Percentiles rank a stretch among this genome's conserved stretches.
phyloP scores from a whole-genome alignment of 2,888 invertebrate species.

The Andrena trimmerana region DNA sequence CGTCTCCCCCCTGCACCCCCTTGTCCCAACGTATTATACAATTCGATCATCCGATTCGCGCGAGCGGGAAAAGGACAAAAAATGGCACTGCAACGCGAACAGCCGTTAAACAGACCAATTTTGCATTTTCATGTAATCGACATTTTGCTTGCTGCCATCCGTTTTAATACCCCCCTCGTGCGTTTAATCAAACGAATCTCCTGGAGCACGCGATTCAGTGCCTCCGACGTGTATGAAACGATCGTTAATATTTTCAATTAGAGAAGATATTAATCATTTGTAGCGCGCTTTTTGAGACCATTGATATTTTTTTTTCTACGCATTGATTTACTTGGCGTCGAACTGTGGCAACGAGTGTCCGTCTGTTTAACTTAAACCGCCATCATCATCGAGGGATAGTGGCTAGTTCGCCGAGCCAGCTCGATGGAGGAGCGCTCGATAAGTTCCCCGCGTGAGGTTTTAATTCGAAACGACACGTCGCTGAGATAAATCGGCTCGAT shows the following conservation, averaged over 20 bases:
- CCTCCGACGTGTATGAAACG: slow-evolving; percentile 10
- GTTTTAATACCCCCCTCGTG: slow-evolving; percentile 40
- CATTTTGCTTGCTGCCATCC: slow-evolving; percentile 34
- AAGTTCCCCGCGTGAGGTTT: slow-evolving; percentile 12
- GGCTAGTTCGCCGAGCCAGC: not conserved
- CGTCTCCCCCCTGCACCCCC: not conserved
- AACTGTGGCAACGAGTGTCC: not conserved
- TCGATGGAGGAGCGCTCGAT: not conserved
- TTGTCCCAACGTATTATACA: not conserved
- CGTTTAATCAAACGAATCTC: slow-evolving; percentile 43
- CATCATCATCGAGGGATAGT: not conserved
- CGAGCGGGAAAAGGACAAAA: not conserved
- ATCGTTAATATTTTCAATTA: slow-evolving; percentile 49
- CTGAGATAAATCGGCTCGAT: slow-evolving; percentile 50
- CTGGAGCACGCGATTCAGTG: slow-evolving; percentile 22
- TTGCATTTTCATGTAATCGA: slow-evolving; percentile 33
- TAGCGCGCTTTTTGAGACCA: not conserved
- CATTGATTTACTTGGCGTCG: not conserved
- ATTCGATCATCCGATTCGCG: slow-evolving; percentile 3
- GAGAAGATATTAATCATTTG: slow-evolving; percentile 30
- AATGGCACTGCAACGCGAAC: not conserved
- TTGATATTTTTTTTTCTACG: not conserved
- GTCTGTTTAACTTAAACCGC: no score
- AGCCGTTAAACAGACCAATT: not conserved
- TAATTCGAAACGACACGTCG: slow-evolving; percentile 45